Evolutionary conservation across 2,113 vertebrate species (phyloP).

Genomic region (Indicator indicator): DNA sequence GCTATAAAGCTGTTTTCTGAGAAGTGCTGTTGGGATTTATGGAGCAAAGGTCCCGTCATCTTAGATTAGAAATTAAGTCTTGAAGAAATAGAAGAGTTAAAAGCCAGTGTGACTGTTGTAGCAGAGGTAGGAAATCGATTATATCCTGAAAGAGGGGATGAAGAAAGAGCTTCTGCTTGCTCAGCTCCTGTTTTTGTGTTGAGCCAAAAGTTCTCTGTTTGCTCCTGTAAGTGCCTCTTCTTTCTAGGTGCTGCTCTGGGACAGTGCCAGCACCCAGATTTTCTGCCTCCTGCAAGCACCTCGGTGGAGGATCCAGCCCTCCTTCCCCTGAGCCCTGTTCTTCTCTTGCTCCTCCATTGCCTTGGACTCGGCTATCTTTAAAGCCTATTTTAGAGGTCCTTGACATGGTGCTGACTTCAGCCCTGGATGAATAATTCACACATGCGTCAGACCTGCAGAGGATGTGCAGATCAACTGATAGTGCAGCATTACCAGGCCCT

Average conservation of each 20-base stretch:
- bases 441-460: background rate
- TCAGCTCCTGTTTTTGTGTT: background rate
- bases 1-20: background rate
- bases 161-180: conserved; percentile 31
- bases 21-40: conserved; percentile 43
- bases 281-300: background rate
- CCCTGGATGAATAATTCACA: conserved; percentile 49
- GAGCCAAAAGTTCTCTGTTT: conserved; percentile 19
- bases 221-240: background rate
- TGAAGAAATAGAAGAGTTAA: conserved; percentile 42
- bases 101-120: background rate
- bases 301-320: background rate
- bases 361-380: background rate
- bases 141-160: conserved; percentile 7
- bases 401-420: conserved; percentile 54
- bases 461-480: background rate
- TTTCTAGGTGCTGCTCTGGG: background rate
- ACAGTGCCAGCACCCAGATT: background rate
- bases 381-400: conserved; percentile 28
- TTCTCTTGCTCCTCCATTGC: background rate
- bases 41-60: conserved; percentile 24
- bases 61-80: conserved; percentile 49
- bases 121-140: conserved; percentile 28
- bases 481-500: background rate
- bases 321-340: background rate